Evolutionary conservation across 1,140 invertebrate genomes (phyloP), one percentile per base, ranked within the genome.

Genomic region (Cherax quadricarinatus): DNA sequence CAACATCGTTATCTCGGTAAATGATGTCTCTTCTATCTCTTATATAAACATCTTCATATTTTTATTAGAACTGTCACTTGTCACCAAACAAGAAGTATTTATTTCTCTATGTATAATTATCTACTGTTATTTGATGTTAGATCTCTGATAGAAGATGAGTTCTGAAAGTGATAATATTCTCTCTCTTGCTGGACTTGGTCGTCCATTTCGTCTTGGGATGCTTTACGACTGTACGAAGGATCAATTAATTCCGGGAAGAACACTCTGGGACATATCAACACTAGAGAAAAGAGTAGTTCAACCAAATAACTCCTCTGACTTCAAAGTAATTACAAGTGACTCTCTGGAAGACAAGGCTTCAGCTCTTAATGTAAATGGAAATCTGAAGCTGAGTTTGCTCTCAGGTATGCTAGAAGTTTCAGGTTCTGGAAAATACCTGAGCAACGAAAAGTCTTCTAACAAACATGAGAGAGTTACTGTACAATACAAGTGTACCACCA

Each of bases 401-500:
- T 78, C 78, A 49, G 87, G 87, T 9, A 16, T 88, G 21, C 1
- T 88, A 75, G 16, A 80, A 62, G 53, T 62, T 4, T 57, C 78
- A 21, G 87, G 87, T 21, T 79, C 87, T n/a, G 87, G 48, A 0
- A 80, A 88, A 66, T 88, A 88, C 53, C 75, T 88, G n/a, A 41
- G 81, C 9, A 66, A 88, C 24, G 81, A 30, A 18, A 88, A 81
- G 30, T 62, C n/a, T 18, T 88, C 87, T 30, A 62, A 18, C 1
- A 78, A 81, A 3, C 53, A 73, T n/a, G 80, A 84, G 53, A 41
- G 88, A 10, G 80, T 89, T 0, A 89, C 88, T 30, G 16, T 89
- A 12, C 60, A 89, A 21, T 89, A 83, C 80, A 89, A 89, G 66
- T 89, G 88, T 80, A 83, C 88, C 24, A 89, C 88, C 4, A 82